Percentiles rank a stretch among this genome's conserved stretches.
Conservation (phyloP, 2,113 vertebrate genomes). For the Coregonus clupeaformis region DNA sequence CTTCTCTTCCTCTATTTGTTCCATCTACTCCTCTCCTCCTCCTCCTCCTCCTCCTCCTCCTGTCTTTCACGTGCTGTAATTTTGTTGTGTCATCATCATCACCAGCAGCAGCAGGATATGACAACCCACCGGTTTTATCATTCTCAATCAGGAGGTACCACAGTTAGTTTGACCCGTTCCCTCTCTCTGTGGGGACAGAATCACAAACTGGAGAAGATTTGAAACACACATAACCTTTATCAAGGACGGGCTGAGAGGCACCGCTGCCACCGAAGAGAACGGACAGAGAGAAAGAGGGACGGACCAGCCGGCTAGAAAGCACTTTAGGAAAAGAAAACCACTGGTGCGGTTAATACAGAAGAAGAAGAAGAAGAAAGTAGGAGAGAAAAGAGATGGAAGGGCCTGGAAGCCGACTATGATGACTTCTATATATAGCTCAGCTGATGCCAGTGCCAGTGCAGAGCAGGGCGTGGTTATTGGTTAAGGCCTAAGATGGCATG, state of each 20-base stretch:
- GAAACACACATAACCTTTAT: constrained; percentile 66
- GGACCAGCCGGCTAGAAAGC: constrained; percentile 64
- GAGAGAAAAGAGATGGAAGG: constrained; percentile 62
- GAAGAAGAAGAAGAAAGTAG: constrained; percentile 48
- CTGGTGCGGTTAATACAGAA: constrained; percentile 74
- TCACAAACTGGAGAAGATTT: too few relatives aligned
- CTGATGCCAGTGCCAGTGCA: constrained; percentile 40
- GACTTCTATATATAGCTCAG: constrained; percentile 72
- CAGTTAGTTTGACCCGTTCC: background rate
- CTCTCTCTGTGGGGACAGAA: background rate
- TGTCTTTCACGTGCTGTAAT: constrained; percentile 59
- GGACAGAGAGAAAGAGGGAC: constrained; percentile 9
- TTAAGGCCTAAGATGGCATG: constrained; percentile 63
- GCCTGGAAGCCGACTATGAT: constrained; percentile 67
- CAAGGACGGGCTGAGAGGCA: constrained; percentile 63
- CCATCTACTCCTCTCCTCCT: constrained; percentile 2
- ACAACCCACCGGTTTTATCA: constrained; percentile 71
- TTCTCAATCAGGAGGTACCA: constrained; percentile 64
- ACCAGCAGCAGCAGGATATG: constrained; percentile 58
- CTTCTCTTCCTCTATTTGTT: background rate
- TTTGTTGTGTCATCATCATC: constrained; percentile 59
- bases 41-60: too few relatives aligned
- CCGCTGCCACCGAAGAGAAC: too few relatives aligned
- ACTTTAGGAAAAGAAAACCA: constrained; percentile 76
- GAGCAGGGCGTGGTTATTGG: constrained; percentile 30